phyloP scores from a whole-genome alignment of 2,888 invertebrate species.

The Brachylomia viminalis region DNA sequence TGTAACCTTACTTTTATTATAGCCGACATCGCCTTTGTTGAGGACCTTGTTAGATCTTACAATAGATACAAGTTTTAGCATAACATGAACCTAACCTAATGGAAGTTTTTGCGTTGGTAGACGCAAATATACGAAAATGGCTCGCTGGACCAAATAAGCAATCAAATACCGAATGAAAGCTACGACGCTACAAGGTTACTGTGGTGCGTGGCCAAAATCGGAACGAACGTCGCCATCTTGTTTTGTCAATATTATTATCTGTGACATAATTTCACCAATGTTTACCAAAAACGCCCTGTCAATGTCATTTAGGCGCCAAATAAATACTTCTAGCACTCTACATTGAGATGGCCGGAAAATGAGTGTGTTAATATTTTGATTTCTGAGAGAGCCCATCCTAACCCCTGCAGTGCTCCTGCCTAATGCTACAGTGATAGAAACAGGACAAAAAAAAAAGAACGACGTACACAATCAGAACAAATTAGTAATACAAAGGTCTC shows the following conservation, averaged over 20 bases:
- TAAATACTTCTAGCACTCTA: neutral
- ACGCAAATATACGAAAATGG: neutral
- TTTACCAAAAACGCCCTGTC: no score
- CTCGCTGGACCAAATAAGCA: neutral
- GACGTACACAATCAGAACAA: no score
- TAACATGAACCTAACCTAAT: constrained; percentile 5
- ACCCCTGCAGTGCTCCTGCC: no score
- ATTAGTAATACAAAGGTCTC: no score
- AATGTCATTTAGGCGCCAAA: no score
- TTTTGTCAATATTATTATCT: neutral
- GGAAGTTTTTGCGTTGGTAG: neutral
- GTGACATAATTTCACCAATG: no score
- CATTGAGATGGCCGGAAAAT: neutral
- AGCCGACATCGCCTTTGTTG: constrained; percentile 46
- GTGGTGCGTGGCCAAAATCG: neutral
- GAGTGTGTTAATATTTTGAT: neutral
- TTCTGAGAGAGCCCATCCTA: neutral
- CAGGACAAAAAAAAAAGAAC: no score
- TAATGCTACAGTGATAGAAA: no score
- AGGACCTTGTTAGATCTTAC: constrained; percentile 27
- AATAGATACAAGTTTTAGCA: constrained; percentile 20
- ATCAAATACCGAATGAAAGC: no score
- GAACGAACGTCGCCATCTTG: neutral
- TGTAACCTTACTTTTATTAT: constrained; percentile 61
- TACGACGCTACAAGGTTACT: no score